Conservation (phyloP, 2,797 vertebrate species). For the Tympanoctomys barrerae region DNA sequence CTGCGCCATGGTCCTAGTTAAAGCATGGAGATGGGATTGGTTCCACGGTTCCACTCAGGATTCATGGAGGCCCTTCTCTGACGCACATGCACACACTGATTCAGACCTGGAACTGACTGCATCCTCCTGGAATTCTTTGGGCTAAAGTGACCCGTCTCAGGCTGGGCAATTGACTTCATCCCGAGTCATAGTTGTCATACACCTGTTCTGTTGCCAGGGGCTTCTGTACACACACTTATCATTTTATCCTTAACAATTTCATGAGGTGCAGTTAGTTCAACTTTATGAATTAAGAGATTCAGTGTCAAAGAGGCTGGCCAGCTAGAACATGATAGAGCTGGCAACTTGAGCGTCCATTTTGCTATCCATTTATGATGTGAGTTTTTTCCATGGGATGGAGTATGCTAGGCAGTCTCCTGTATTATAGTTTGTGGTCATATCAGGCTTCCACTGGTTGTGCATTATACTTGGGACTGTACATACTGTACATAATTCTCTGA, state of each 20-base stretch:
- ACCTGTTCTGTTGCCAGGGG: not conserved
- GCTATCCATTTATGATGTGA: not conserved
- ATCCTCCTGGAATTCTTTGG: slow-evolving; percentile 76
- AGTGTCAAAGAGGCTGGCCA: not conserved
- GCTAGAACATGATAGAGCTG: not conserved
- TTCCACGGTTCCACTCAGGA: slow-evolving; percentile 74
- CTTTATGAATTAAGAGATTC: slow-evolving; percentile 21
- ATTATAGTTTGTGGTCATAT: not conserved
- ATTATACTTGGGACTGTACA: not conserved
- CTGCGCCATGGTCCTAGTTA: slow-evolving; percentile 76
- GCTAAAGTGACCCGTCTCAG: slow-evolving; percentile 68
- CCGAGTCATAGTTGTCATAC: slow-evolving; percentile 14
- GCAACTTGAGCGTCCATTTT: not conserved
- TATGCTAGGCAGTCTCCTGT: not conserved
- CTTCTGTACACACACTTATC: not conserved
- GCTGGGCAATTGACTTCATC: slow-evolving; percentile 48
- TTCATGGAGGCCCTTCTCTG: slow-evolving; percentile 69
- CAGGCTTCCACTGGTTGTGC: not conserved
- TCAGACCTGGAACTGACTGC: slow-evolving; percentile 74
- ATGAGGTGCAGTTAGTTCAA: not conserved
- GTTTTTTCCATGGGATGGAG: not conserved
- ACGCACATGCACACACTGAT: slow-evolving; percentile 73
- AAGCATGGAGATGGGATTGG: slow-evolving; percentile 83
- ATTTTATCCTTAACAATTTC: slow-evolving; percentile 42
- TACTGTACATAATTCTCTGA: not conserved